Base-by-base conservation (phyloP, 1,140 invertebrate genomes). In the Oedothorax gibbosus region DNA sequence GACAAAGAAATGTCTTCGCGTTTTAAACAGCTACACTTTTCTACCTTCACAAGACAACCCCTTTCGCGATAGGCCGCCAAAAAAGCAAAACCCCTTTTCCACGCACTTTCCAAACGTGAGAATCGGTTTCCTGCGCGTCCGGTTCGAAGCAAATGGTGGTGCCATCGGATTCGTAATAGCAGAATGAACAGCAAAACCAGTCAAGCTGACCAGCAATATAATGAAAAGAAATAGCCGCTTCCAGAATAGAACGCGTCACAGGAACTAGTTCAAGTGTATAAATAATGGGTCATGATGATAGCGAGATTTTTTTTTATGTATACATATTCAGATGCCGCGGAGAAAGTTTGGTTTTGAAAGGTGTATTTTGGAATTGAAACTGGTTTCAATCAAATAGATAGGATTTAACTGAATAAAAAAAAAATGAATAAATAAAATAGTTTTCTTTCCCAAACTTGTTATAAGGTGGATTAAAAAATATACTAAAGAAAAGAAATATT, bases 141-240 rank as follows among this genome's bases (percentile, higher is more conserved):
- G 79, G 79, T 82, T 72, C 68, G 35, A 12, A 56, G 54, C 35
- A 35, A 35, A 35, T 35, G 35, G 35, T 35, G 66, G 51, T 81
- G 65, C 78, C 53, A 35, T 35, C 50, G 79, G 54, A 21, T 82
- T 82, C 79, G 21, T 57, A 50, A 53, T 21, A 57, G 65, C 78
- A 56, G 64, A 79, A 82, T 49, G 62, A 66, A 20, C 35, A 56
- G 71, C 10, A 62, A 79, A 79, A 82, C 79, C 69, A 82, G 79
- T 72, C 66, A 72, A 66, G 68, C 68, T 62, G 57, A 72, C 56
- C 51, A 72, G 71, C 78, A 71, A n/a, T 53, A 79, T 14, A 56
- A 68, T 54, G 49, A n/a, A 10, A 71, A 71, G 18, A 77, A 77
- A 77, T 11, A 57, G 57, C 68, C 49, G 64, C 15, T 21, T 69